phyloP scores from a whole-genome alignment of 2,888 invertebrate genomes.

The Perizoma flavofasciatum region DNA sequence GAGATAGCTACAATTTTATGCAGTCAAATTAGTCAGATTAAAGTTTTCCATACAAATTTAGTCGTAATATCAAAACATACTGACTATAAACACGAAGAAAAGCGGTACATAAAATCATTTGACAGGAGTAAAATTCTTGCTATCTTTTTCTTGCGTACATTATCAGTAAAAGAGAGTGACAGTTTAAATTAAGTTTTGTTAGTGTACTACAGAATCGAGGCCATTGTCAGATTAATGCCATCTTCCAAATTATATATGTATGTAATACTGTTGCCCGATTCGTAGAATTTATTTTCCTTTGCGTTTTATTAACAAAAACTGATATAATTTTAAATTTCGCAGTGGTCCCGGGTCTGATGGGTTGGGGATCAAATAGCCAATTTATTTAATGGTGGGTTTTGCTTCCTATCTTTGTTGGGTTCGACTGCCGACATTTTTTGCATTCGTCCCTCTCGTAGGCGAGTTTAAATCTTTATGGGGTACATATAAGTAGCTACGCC shows the following conservation, averaged over 20 bases:
- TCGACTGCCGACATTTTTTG: constrained; percentile 77
- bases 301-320: constrained; percentile 37
- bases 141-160: no score
- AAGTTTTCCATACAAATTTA: no score
- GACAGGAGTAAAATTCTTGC: no score
- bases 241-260: neutral
- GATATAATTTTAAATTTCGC: constrained; percentile 56
- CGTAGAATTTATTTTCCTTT: constrained; percentile 16
- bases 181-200: no score
- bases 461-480: constrained; percentile 54
- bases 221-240: neutral
- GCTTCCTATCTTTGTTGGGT: constrained; percentile 76
- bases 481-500: constrained; percentile 42
- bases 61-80: no score
- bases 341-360: constrained; percentile 46
- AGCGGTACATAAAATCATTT: no score
- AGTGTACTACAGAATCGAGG: no score
- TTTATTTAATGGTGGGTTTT: constrained; percentile 79
- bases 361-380: constrained; percentile 68
- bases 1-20: no score
- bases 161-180: no score
- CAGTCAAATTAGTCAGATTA: no score
- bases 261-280: constrained; percentile 5
- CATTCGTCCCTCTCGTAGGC: constrained; percentile 64
- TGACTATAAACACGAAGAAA: no score